phyloP scores from a whole-genome alignment of 1,140 invertebrate species.

The Drosophila kohkoa region DNA sequence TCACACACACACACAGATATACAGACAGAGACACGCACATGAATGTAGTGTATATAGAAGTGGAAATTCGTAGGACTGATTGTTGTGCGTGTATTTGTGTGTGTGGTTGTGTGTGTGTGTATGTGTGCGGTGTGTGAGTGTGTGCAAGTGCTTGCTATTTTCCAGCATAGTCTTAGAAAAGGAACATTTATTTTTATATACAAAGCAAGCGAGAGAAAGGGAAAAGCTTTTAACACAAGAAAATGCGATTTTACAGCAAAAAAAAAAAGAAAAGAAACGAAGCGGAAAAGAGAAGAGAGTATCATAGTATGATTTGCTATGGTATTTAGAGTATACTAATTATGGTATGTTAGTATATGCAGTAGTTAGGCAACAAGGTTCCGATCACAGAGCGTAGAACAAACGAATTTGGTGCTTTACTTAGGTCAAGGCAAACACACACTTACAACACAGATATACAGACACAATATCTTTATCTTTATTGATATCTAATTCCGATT shows the following conservation, averaged over 20 bases:
- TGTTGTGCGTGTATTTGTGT: constrained; percentile 6
- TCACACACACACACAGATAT: constrained; percentile 7
- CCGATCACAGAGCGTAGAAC: constrained; percentile 24
- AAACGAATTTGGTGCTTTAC: constrained; percentile 54
- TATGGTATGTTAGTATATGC: constrained; percentile 18
- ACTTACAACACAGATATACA: constrained; percentile 12
- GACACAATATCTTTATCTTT: constrained; percentile 2
- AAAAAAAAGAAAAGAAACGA: constrained; percentile 6
- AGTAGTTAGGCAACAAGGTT: constrained; percentile 36
- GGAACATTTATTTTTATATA: constrained; percentile 70
- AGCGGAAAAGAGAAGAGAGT: neutral
- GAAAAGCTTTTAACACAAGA: constrained; percentile 41
- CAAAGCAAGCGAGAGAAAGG: constrained; percentile 38
- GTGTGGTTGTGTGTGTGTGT: constrained; percentile 9
- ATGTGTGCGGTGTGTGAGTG: neutral
- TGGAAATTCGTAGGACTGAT: constrained; percentile 39
- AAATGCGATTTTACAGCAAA: constrained; percentile 39
- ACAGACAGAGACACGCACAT: neutral
- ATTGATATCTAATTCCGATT: neutral
- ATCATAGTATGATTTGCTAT: neutral
- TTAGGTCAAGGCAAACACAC: constrained; percentile 24
- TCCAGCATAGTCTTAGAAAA: constrained; percentile 50
- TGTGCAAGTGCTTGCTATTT: constrained; percentile 26
- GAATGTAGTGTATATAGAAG: constrained; percentile 36
- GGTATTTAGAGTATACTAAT: constrained; percentile 22